Conservation (phyloP, 2,888 invertebrate genomes). For the Leistus spinibarbis region DNA sequence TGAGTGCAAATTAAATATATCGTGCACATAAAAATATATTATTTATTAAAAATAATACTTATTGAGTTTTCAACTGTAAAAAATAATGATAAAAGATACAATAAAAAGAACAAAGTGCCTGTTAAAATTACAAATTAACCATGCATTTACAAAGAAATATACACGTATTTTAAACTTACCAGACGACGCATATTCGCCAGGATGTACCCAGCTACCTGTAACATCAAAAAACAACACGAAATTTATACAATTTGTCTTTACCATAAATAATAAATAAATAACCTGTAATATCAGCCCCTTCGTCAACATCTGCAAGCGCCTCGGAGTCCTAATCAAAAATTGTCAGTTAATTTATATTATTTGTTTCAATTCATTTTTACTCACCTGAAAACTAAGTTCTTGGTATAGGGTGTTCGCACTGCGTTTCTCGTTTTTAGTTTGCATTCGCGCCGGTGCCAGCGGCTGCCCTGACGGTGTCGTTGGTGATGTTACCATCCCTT, state of each 20-base stretch:
- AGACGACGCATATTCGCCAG: slow-evolving; percentile 98
- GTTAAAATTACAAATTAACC: slow-evolving; percentile 15
- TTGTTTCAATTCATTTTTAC: background rate
- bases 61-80: background rate
- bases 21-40: background rate
- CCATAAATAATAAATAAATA: slow-evolving; percentile 44
- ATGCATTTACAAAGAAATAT: slow-evolving; percentile 13
- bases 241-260: slow-evolving; percentile 6
- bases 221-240: slow-evolving; percentile 47
- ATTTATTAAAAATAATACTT: background rate
- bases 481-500: slow-evolving; percentile 57
- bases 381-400: slow-evolving; percentile 84
- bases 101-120: background rate
- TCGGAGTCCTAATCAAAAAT: slow-evolving; percentile 69
- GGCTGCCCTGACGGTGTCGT: slow-evolving; percentile 54
- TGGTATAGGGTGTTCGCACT: slow-evolving; percentile 91
- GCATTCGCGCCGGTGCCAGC: slow-evolving; percentile 63
- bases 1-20: background rate
- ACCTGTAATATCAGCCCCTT: slow-evolving; percentile 95
- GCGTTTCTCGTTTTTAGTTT: slow-evolving; percentile 84
- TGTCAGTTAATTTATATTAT: background rate
- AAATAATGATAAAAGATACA: background rate
- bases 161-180: slow-evolving; percentile 70
- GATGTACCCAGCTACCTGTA: slow-evolving; percentile 95
- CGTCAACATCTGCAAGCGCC: slow-evolving; percentile 82